Percentiles rank a stretch among this genome's conserved stretches.
Evolutionary conservation across 2,888 invertebrate genomes (phyloP).

Genomic region (Andrena trimmerana): DNA sequence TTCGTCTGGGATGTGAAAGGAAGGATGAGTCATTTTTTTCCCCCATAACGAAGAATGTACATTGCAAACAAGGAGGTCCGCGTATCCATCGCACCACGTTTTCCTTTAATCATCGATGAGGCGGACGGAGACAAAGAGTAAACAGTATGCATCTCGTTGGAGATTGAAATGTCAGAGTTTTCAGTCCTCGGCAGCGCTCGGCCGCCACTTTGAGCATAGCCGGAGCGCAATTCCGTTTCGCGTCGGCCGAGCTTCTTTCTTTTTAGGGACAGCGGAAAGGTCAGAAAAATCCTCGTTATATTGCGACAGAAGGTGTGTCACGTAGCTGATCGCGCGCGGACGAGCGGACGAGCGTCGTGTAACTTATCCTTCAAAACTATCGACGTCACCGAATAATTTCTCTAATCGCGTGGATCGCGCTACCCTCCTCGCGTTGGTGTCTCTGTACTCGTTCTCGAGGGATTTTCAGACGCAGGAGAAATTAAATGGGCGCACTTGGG

Average conservation of each 20-base stretch:
- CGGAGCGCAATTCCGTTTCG: constrained; percentile 48
- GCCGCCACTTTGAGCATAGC: constrained; percentile 22
- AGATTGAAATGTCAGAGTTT: constrained; percentile 54
- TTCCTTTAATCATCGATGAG: constrained; percentile 8
- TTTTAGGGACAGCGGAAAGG: constrained; percentile 59
- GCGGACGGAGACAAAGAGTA: constrained; percentile 21
- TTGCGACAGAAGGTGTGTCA: constrained; percentile 63
- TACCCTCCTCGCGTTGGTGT: neutral
- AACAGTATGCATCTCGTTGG: constrained; percentile 22
- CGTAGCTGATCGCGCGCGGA: constrained; percentile 9
- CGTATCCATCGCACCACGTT: neutral
- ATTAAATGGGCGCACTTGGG: no score
- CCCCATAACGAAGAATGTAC: neutral
- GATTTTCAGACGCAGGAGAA: neutral
- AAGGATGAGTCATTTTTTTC: neutral
- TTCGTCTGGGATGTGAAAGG: neutral
- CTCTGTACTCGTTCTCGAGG: neutral
- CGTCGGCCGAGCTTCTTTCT: constrained; percentile 46
- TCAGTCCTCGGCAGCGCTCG: constrained; percentile 31
- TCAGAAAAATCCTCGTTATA: constrained; percentile 55
- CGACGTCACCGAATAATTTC: neutral
- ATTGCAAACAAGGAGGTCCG: no score
- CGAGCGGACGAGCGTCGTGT: constrained; percentile 4
- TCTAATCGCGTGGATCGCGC: neutral
- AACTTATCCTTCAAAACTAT: constrained; percentile 25